Evolutionary conservation across 2,113 vertebrate species (phyloP).

Genomic region (Pseudorectes ferrugineus): DNA sequence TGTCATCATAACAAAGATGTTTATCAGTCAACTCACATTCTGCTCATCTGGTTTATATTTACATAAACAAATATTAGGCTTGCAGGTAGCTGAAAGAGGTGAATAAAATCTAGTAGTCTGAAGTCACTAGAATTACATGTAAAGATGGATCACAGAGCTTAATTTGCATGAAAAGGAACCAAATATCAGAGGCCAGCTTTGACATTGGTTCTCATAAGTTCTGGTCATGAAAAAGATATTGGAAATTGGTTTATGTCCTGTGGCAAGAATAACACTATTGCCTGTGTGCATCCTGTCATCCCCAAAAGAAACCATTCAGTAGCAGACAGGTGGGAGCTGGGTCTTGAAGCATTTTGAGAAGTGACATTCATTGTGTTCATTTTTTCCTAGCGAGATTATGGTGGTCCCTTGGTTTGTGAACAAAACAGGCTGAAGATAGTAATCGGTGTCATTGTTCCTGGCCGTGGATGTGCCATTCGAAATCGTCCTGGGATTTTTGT

Average conservation of each 20-base stretch:
- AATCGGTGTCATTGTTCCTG: constrained; percentile 92
- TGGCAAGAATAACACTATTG: background rate
- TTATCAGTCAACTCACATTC: background rate
- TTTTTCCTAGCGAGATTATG: constrained; percentile 87
- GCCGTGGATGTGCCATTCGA: constrained; percentile 88
- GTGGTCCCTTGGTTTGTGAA: constrained; percentile 92
- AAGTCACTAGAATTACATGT: background rate
- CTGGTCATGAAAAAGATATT: background rate
- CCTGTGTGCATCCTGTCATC: background rate
- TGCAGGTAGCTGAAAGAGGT: background rate
- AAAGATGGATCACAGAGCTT: background rate
- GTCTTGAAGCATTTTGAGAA: background rate
- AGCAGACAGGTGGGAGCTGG: background rate
- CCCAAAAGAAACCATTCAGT: background rate
- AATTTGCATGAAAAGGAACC: background rate
- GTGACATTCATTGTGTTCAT: background rate
- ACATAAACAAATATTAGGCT: background rate
- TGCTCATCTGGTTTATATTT: background rate
- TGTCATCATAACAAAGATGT: background rate
- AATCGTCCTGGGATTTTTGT: constrained; percentile 93
- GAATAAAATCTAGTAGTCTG: background rate
- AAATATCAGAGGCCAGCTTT: background rate
- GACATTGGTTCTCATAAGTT: background rate
- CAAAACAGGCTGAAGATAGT: constrained; percentile 90
- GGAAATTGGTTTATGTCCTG: background rate